phyloP scores from a whole-genome alignment of 2,888 invertebrate species.

The Caenorhabditis japonica region DNA sequence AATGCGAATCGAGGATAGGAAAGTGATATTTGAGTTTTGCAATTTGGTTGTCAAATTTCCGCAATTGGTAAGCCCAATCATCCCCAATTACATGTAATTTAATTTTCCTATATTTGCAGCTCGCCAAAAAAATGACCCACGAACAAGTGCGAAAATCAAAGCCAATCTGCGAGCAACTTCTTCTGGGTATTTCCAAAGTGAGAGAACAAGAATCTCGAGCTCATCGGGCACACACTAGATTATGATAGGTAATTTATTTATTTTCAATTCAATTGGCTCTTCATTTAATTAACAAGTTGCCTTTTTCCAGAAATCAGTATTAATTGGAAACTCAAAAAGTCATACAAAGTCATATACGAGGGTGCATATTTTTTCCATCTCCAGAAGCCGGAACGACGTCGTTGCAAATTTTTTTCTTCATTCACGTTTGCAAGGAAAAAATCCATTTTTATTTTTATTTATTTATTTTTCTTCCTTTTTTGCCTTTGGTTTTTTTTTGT shows the following conservation, averaged over 20 bases:
- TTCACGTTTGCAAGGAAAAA: background rate
- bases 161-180: slow-evolving; percentile 46
- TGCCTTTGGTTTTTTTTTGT: slow-evolving; percentile 1
- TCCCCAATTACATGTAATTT: background rate
- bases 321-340: background rate
- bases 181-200: slow-evolving; percentile 44
- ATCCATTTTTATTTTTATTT: slow-evolving; percentile 6
- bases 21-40: slow-evolving; percentile 49
- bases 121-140: slow-evolving; percentile 35
- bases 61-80: slow-evolving; percentile 18
- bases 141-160: slow-evolving; percentile 48
- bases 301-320: slow-evolving; percentile 10
- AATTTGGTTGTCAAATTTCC: slow-evolving; percentile 46
- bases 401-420: background rate
- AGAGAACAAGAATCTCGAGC: slow-evolving; percentile 43
- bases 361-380: slow-evolving; percentile 9
- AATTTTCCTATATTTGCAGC: no score
- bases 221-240: slow-evolving; percentile 46
- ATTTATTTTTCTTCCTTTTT: background rate
- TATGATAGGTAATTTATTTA: slow-evolving; percentile 18
- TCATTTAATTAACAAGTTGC: background rate
- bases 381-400: background rate
- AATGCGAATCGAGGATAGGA: slow-evolving; percentile 44
- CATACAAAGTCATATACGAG: slow-evolving; percentile 17
- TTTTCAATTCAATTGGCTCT: background rate